Percentiles rank a stretch among this genome's conserved stretches.
Evolutionary conservation across 2,888 invertebrate genomes (phyloP).

Genomic region (Ypsolopha scabrella): DNA sequence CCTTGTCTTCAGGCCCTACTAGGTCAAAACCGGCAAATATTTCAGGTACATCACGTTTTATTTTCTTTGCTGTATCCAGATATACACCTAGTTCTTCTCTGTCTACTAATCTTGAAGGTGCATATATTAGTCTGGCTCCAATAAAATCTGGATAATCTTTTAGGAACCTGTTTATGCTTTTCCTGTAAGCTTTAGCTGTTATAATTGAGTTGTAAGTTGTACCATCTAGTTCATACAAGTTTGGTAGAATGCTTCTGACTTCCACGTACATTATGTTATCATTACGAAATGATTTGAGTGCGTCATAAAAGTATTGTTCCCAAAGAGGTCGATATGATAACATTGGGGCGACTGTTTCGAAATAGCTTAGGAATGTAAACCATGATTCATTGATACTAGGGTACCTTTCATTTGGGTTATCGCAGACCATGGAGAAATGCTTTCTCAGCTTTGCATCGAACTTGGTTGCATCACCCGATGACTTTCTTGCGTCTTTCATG

Average conservation of each 20-base stretch:
- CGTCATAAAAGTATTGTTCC: conserved; percentile 75
- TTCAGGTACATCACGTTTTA: conserved; percentile 69
- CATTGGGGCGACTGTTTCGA: conserved; percentile 61
- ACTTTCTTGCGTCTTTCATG: conserved; percentile 48
- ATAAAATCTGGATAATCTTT: conserved; percentile 73
- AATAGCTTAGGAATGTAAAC: conserved; percentile 68
- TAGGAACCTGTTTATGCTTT: conserved; percentile 68
- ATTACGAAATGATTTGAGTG: conserved; percentile 69
- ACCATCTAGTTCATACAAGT: conserved; percentile 76
- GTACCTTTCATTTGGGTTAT: conserved; percentile 54
- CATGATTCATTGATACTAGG: conserved; percentile 70
- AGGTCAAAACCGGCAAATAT: conserved; percentile 84
- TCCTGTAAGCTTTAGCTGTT: conserved; percentile 69
- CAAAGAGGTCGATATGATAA: conserved; percentile 74
- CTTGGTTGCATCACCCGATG: conserved; percentile 34
- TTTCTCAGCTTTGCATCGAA: conserved; percentile 67
- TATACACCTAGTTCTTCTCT: conserved; percentile 44
- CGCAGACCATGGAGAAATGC: conserved; percentile 67
- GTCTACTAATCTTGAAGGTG: conserved; percentile 66
- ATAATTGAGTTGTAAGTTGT: conserved; percentile 63
- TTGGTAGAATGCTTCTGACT: conserved; percentile 73
- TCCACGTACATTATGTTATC: conserved; percentile 81
- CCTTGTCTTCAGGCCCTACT: conserved; percentile 83
- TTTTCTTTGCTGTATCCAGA: conserved; percentile 35
- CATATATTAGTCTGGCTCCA: conserved; percentile 78